A percentile compares a stretch with the other conserved stretches of the same genome.
These are phyloP conservation scores for Chionoecetes opilio DNA, from an alignment of 1,140 invertebrate genomes.

Conservation along the genomic window DNA sequence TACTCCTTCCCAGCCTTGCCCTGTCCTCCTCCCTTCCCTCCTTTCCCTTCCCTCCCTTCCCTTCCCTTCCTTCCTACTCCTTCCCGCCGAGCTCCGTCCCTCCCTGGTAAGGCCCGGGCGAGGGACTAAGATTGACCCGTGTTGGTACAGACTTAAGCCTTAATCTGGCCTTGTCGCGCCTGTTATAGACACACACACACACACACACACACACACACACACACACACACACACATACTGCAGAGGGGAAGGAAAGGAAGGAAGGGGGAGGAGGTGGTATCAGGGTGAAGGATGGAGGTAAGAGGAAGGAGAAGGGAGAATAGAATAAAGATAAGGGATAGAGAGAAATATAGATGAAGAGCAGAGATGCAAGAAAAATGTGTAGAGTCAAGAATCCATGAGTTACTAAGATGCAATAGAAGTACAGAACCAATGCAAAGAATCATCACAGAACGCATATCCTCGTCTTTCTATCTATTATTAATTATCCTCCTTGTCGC, in stretches of 20 bases:
- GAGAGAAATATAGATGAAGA: background rate
- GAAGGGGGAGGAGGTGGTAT: too few relatives aligned
- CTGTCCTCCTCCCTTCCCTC: background rate
- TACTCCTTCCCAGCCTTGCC: background rate
- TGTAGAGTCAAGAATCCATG: background rate
- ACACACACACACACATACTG: too few relatives aligned
- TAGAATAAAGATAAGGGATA: background rate
- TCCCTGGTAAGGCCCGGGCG: background rate
- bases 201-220: too few relatives aligned
- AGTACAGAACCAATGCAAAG: background rate
- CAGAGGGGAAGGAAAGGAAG: conserved; percentile 2
- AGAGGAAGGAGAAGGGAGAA: background rate
- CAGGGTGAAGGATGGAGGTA: background rate
- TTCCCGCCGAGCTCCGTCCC: background rate
- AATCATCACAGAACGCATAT: background rate
- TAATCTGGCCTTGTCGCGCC: conserved; percentile 16
- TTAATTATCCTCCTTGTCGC: background rate
- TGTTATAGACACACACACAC: conserved; percentile 29
- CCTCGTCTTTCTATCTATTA: background rate
- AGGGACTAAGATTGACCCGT: background rate
- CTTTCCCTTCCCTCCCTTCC: background rate
- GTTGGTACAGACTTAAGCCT: conserved; percentile 27
- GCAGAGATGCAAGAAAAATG: background rate
- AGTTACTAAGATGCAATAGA: too few relatives aligned
- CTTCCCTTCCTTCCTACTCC: background rate